Evolutionary conservation across 2,888 invertebrate genomes (phyloP), one percentile per base, ranked within the genome.

Genomic region (Drosophila suboccidentalis): DNA sequence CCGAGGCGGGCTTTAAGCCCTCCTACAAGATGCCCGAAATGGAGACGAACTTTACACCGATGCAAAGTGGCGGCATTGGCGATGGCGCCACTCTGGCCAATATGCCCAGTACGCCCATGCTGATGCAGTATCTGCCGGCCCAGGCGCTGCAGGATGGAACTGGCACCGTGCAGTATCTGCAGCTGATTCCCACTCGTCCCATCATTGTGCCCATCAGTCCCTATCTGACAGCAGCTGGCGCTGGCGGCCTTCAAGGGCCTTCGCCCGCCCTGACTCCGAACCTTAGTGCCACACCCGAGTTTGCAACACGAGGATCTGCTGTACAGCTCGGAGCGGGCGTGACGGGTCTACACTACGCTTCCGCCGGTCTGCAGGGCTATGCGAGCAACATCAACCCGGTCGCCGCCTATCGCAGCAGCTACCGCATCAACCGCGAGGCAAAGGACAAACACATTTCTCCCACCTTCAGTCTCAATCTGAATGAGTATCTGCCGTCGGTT

Each of bases 51-150:
- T 92, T 92, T 58, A 89, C 88, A 38, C 92, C 92, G n/a, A 90
- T 92, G 63, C 91, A 90, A 36, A 77, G 63, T 19, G 54, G 47
- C 15, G 65, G 65, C 43, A 54, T 62, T 2, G 64, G 13, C 3
- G 79, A 80, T 17, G 69, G 73, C 1, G 60, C 70, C 13, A 75
- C 64, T 38, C 46, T 86, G 10, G 51, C 79, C 57, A 74, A 43
- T 5, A 43, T 83, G 57, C 77, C 83, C 53, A 71, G 88, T 15
- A 91, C 91, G 3, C 92, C 92, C 0, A 89, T 93, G 54, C 64
- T 93, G 49, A 92, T 93, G 92, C 93, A 93, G 58, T 93, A 93
- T 66, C 62, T 92, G 39, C 92, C 92, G 3, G 90, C 91, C 6
- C 89, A 91, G 46, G 55, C 83, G 2, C 74, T 88, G 4, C 73